Evolutionary conservation across 2,113 vertebrate genomes (phyloP).

Genomic region (Zapornia atra): DNA sequence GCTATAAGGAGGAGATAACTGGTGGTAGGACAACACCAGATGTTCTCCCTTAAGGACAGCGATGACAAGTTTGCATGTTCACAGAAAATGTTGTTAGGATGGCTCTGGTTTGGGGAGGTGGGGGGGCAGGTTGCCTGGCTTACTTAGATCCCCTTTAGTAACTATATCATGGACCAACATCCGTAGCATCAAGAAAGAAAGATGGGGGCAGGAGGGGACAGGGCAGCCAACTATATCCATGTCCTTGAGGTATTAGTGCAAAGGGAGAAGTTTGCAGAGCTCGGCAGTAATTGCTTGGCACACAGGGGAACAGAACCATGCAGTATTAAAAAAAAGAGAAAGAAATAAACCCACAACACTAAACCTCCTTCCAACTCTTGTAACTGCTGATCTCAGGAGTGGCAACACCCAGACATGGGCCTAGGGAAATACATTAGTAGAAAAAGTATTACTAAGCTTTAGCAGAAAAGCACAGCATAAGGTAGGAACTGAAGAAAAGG

Average conservation of each 20-base stretch:
- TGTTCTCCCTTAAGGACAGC: slow-evolving; percentile 5
- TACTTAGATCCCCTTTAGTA: neutral
- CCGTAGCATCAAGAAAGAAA: neutral
- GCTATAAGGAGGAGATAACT: neutral
- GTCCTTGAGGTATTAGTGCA: neutral
- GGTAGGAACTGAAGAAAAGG: neutral
- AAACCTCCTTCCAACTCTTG: neutral
- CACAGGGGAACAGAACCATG: neutral
- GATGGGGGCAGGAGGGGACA: neutral
- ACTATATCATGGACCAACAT: neutral
- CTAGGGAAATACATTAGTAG: neutral
- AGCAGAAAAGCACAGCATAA: neutral
- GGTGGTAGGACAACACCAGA: slow-evolving; percentile 24
- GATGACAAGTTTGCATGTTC: neutral
- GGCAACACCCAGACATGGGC: neutral
- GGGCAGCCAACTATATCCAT: neutral
- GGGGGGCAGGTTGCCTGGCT: neutral
- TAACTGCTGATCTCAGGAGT: neutral
- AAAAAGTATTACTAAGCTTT: neutral
- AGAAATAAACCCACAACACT: neutral
- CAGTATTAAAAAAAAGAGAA: neutral
- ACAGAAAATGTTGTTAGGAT: neutral
- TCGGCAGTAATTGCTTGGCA: neutral
- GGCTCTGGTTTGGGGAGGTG: neutral
- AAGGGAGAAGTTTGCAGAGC: neutral